phyloP scores from a whole-genome alignment of 1,140 invertebrate species.

The Drosophila mayri region DNA sequence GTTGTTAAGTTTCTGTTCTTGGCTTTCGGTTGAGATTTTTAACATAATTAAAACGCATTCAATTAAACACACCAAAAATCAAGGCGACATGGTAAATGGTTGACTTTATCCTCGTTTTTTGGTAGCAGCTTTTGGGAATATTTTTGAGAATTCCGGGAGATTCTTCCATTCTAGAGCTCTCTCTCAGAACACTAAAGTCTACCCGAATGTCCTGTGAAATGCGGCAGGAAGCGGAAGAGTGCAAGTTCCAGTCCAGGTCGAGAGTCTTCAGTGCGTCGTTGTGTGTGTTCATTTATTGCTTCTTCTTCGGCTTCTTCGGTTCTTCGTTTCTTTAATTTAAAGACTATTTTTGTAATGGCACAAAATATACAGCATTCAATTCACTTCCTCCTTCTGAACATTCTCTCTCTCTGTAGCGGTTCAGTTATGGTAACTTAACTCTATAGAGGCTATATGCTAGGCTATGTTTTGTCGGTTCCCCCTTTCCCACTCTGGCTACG shows the following conservation, averaged over 20 bases:
- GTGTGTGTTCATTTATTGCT: conserved; percentile 53
- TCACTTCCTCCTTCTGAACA: conserved; percentile 10
- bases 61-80: conserved; percentile 83
- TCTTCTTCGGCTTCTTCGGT: conserved; percentile 41
- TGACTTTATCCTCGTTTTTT: conserved; percentile 22
- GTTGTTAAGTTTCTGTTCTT: conserved; percentile 35
- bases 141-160: conserved; percentile 17
- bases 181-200: conserved; percentile 15
- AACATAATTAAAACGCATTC: conserved; percentile 81
- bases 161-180: neutral
- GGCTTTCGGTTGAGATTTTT: conserved; percentile 76
- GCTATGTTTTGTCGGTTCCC: conserved; percentile 29
- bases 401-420: conserved; percentile 22
- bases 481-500: conserved; percentile 19
- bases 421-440: conserved; percentile 52
- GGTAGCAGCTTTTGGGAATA: conserved; percentile 35
- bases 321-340: conserved; percentile 43
- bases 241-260: conserved; percentile 24
- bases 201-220: conserved; percentile 18
- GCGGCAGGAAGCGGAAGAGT: conserved; percentile 1
- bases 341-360: conserved; percentile 79
- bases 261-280: conserved; percentile 55
- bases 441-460: conserved; percentile 39
- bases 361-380: conserved; percentile 80
- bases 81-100: conserved; percentile 52